Conservation (phyloP, 2,113 vertebrate genomes). For the Ondatra zibethicus region DNA sequence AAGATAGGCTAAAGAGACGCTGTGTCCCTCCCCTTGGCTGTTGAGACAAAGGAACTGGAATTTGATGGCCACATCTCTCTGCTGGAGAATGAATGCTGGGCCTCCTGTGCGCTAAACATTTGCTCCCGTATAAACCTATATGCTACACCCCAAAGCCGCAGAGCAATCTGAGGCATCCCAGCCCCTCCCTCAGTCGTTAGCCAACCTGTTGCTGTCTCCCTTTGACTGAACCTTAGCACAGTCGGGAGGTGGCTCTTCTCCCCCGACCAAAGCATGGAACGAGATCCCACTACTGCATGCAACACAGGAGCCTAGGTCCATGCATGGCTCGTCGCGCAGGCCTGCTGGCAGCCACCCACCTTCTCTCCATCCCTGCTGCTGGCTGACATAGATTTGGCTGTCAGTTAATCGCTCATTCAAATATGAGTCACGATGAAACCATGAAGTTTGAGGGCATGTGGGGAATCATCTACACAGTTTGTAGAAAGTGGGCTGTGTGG, state of each 20-base stretch:
- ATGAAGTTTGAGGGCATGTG: neutral
- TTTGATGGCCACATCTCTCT: neutral
- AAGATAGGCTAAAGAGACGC: neutral
- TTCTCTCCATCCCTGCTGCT: neutral
- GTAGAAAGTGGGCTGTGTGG: neutral
- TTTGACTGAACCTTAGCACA: neutral
- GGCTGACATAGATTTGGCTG: neutral
- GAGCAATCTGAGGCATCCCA: neutral
- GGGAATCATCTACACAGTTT: neutral
- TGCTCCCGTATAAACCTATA: no score
- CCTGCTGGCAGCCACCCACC: neutral
- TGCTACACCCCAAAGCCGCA: neutral
- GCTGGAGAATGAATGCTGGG: neutral
- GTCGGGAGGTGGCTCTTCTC: neutral
- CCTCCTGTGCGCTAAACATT: neutral
- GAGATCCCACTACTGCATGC: neutral
- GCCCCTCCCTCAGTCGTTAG: neutral
- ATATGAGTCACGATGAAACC: neutral
- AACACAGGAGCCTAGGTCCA: neutral
- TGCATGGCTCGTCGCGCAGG: fast-evolving
- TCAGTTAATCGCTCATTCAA: neutral
- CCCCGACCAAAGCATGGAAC: neutral
- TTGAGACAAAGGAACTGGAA: neutral
- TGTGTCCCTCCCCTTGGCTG: neutral
- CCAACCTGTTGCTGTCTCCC: neutral